Percentiles rank a stretch among this genome's conserved stretches.
These are phyloP conservation scores for Cynodonichthys magdalenae DNA, from an alignment of 2,797 vertebrate species.

Conservation along the genomic window DNA sequence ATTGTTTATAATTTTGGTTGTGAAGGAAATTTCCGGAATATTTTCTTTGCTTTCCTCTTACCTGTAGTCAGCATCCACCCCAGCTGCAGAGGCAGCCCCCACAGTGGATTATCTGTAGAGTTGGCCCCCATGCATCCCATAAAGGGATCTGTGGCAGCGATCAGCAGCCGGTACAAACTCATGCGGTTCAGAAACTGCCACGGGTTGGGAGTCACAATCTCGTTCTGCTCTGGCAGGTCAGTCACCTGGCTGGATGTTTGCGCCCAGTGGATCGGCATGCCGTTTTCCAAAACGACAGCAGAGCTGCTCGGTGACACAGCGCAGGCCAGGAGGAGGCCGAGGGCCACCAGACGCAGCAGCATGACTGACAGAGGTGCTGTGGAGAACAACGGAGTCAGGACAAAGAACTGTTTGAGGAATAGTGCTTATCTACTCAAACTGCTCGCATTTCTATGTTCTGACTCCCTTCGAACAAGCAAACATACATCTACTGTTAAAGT, in stretches of 20 bases:
- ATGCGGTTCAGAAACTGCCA: conserved; percentile 84
- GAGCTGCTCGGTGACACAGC: conserved; percentile 42
- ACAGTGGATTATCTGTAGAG: conserved; percentile 80
- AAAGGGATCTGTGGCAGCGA: conserved; percentile 77
- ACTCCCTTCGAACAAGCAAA: neutral
- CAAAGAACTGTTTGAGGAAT: neutral
- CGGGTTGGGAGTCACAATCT: conserved; percentile 70
- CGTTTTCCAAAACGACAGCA: conserved; percentile 53
- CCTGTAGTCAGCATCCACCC: conserved; percentile 88
- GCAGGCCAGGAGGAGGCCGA: conserved; percentile 50
- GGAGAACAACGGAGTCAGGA: conserved; percentile 4
- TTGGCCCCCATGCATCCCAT: conserved; percentile 77
- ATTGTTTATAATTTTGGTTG: too few relatives aligned
- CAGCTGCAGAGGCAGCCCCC: conserved; percentile 87
- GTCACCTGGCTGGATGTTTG: conserved; percentile 58
- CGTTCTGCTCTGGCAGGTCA: conserved; percentile 63
- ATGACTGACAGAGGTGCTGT: conserved; percentile 30
- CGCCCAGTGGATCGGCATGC: conserved; percentile 80
- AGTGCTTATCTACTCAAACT: conserved; percentile 28
- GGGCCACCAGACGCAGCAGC: neutral
- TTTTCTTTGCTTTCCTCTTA: conserved; percentile 43
- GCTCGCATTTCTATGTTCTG: neutral
- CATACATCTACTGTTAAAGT: neutral
- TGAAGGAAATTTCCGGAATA: too few relatives aligned
- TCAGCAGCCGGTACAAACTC: conserved; percentile 81